Base-by-base conservation (phyloP, 2,888 invertebrate species). In the Rhamphomyia laevipes region DNA sequence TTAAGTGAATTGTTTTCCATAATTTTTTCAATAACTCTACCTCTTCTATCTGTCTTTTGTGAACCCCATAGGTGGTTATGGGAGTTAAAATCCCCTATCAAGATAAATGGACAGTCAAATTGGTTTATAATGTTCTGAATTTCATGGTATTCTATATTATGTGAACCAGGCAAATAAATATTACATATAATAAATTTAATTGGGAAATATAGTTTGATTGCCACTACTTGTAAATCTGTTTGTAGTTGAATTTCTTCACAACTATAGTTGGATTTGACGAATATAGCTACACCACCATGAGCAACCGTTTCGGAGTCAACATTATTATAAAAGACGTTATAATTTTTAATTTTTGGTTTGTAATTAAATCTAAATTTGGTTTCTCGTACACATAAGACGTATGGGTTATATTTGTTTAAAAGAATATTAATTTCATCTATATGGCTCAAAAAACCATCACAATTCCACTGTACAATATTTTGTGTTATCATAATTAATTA, bases 211-310 rank as follows among this genome's bases (percentile, higher is more conserved):
- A 33, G 13, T 33, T 23, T 49, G 16, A 49, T 46, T 31, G 43
- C 46, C 4, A 49, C 45, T n/a, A 16, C 43, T 46, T 49, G 49
- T 15, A 27, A 17, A 6, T 45, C 41, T 38, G 48, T 46, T 21
- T 21, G 21, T 5, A 21, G 21, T 21, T 21, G 21, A 5, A 21
- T 21, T 21, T 21, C 21, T 33, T 41, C 41, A 23, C 41, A 41
- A 7, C 41, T 13, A 41, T 21, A 21, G 3, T 21, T 41, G 9
- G 12, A 15, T 13, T 38, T 38, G 2, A n/a, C n/a, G 5, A 35
- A 35, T 13, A 35, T 35, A 13, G 35, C 35, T n/a, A n/a, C 35
- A 5, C 35, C 35, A 35, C 35, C 35, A 35, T 35, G 35, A 6
- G n/a, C 35, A 3, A 35, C n/a, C 2, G 4, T 13, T 13, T 18